Base-by-base conservation (phyloP, 92 coral and sea anemone genomes). In the Palythoa heliodiscus region DNA sequence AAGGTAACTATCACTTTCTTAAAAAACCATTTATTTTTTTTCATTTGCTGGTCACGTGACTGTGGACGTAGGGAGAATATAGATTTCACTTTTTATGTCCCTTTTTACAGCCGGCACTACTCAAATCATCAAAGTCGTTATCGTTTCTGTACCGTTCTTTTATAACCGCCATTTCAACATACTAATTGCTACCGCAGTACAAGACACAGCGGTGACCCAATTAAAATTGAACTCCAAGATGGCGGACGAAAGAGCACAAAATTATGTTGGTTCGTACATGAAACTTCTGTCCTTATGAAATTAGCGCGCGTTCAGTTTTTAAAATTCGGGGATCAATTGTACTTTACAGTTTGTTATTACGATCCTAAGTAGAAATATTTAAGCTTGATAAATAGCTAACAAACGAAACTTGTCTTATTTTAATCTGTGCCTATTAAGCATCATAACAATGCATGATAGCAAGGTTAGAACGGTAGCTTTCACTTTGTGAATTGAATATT, bases 231-330 rank as follows among this genome's bases (percentile, higher is more conserved):
- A 75, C 12, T 75, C 23, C 80, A 75, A 53, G 80, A 75, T 75
- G 80, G 80, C 80, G 66, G 80, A 75, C 63, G 67, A 23, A 75
- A 53, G n/a, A 75, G 80, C 38, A 48, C 37, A 73, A 11, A 73
- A 14, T 11, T 39, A 7, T 12, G n/a, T 22, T 43, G 78, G 60
- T 73, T 75, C 24, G 66, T 7, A 8, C 22, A 29, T n/a, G 40
- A 43, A 17, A 53, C 43, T 1, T 47, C 78, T 74, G 78, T 7
- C 78, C 78, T 14, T 25, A 20, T 52, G 25, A 39, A 25, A 29
- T 1, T 24, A 50, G 47, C 25, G 20, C 37, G 40, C 53, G 17
- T 53, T 75, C 43, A 53, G 0, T 75, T 52, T 13, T 75, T 12
- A 3, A 11, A 48, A 24, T 52, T 52, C 52, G 22, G 20, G 29